phyloP scores from a whole-genome alignment of 2,797 vertebrate genomes.

The Protonibea diacanthus region DNA sequence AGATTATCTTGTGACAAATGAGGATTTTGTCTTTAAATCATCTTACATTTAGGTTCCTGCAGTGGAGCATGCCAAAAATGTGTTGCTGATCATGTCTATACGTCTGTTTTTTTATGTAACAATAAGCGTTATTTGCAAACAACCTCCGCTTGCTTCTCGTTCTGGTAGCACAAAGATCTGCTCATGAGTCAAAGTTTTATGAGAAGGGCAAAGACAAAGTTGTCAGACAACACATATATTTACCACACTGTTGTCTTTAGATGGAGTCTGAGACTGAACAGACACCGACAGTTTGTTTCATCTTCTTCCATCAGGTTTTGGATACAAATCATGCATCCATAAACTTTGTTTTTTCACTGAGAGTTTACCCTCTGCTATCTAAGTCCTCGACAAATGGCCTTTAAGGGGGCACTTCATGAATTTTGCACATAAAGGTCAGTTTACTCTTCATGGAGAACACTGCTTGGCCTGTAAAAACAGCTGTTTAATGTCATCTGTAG shows the following conservation, averaged over 20 bases:
- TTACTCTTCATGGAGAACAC: conserved; percentile 13
- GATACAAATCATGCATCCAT: conserved; percentile 19
- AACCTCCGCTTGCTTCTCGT: not conserved
- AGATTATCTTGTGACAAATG: not conserved
- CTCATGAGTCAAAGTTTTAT: conserved; percentile 19
- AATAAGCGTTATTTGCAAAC: not conserved
- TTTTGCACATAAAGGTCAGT: conserved; percentile 40
- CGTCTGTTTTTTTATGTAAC: not conserved
- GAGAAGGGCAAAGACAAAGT: conserved; percentile 31
- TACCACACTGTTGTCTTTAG: conserved; percentile 25
- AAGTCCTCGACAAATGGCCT: conserved; percentile 11
- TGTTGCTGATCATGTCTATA: not conserved
- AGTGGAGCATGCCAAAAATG: conserved; percentile 10
- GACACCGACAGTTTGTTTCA: conserved; percentile 52
- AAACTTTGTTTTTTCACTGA: not conserved
- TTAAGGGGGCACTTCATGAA: conserved; percentile 23
- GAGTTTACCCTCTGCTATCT: conserved; percentile 13
- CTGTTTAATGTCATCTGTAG: conserved; percentile 22
- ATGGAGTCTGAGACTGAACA: conserved; percentile 49
- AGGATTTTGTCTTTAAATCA: conserved; percentile 1
- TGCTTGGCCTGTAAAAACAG: conserved; percentile 16
- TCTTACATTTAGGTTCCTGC: not conserved
- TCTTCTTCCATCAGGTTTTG: conserved; percentile 48
- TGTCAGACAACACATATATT: conserved; percentile 43
- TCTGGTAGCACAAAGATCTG: not conserved